These are phyloP conservation scores for Manis crassicaudata DNA, from an alignment of 2,797 vertebrate genomes.

Conservation along the genomic window DNA sequence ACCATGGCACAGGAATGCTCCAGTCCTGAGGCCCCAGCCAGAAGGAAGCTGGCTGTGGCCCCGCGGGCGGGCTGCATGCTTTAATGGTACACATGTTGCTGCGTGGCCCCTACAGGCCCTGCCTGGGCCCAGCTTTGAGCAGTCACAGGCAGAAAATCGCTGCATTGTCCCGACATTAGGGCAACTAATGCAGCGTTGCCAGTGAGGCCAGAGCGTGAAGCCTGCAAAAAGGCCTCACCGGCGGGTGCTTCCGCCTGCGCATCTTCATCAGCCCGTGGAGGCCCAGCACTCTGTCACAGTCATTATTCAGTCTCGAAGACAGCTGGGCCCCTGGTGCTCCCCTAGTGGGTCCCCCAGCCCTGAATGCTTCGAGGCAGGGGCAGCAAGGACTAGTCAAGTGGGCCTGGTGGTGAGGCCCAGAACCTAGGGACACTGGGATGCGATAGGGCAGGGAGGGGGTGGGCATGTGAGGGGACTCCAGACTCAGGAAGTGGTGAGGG, in stretches of 20 bases:
- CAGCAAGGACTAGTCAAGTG: background rate
- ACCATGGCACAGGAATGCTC: background rate
- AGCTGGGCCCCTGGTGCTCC: background rate
- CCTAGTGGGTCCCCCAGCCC: background rate
- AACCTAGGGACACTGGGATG: background rate
- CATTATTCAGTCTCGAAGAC: background rate
- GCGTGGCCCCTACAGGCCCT: conserved; percentile 31
- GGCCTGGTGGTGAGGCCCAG: background rate
- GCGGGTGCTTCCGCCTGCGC: conserved; percentile 75
- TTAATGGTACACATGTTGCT: conserved; percentile 76
- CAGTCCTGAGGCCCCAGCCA: background rate
- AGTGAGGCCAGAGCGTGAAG: conserved; percentile 88
- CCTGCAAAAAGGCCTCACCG: background rate
- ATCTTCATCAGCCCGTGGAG: conserved; percentile 49
- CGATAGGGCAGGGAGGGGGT: background rate
- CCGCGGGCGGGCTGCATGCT: conserved; percentile 67
- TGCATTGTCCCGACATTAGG: conserved; percentile 85
- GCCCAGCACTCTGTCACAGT: background rate
- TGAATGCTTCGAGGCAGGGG: too few relatives aligned
- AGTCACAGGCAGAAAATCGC: conserved; percentile 88
- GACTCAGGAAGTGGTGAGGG: background rate
- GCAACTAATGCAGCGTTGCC: conserved; percentile 88
- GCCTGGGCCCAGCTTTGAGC: conserved; percentile 70
- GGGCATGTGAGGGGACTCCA: background rate
- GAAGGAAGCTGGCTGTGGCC: background rate